A percentile compares a stretch with the other conserved stretches of the same genome.
Conservation (phyloP, 35 echinoderm and acorn worm genomes). For the Lytechinus variegatus region DNA sequence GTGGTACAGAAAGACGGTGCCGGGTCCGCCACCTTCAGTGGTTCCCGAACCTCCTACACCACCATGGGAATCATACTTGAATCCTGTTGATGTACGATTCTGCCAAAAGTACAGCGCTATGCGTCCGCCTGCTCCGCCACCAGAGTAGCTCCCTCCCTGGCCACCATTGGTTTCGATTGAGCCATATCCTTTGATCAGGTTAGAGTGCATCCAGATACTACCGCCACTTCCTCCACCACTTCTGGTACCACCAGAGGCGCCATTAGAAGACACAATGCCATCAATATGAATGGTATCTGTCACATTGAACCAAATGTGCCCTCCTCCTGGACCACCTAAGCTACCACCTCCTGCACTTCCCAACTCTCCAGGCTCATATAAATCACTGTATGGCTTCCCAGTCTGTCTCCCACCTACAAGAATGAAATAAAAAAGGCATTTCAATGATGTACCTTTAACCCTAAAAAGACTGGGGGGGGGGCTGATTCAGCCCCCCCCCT, state of each 20-base stretch:
- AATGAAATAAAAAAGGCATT: neutral
- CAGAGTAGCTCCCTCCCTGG: conserved; percentile 56
- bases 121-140: conserved; percentile 86
- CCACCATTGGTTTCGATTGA: conserved; percentile 84
- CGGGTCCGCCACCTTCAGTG: conserved; percentile 82
- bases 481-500: too few relatives aligned
- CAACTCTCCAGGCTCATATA: conserved; percentile 93
- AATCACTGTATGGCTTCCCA: conserved; percentile 83
- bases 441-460: too few relatives aligned
- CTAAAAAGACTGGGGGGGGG: too few relatives aligned
- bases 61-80: conserved; percentile 90
- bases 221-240: conserved; percentile 83
- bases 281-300: conserved; percentile 88
- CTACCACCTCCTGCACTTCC: conserved; percentile 87
- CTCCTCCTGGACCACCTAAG: conserved; percentile 80
- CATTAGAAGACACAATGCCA: conserved; percentile 84
- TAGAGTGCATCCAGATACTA: conserved; percentile 95
- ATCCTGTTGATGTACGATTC: conserved; percentile 77
- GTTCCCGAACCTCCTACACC: conserved; percentile 56
- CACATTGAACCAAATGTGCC: conserved; percentile 94
- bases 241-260: conserved; percentile 34
- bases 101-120: conserved; percentile 76
- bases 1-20: conserved; percentile 91
- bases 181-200: conserved; percentile 88
- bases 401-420: conserved; percentile 66